Conservation (phyloP, 2,888 invertebrate genomes). For the Ceraclea dissimilis region DNA sequence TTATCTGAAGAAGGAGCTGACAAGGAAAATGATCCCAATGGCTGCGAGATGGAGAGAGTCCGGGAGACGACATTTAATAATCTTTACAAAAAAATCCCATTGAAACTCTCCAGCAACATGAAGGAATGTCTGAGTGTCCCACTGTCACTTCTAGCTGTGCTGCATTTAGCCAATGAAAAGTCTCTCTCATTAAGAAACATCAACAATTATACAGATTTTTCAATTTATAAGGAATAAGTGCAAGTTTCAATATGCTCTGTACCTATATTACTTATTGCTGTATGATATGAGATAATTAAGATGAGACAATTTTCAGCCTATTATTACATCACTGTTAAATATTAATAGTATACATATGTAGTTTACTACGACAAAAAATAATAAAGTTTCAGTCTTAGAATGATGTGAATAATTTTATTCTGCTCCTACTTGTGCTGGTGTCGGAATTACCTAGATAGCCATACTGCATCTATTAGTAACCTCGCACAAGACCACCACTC, state of each 20-base stretch:
- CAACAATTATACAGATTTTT: constrained; percentile 48
- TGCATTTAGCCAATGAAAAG: constrained; percentile 81
- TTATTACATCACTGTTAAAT: too few relatives aligned
- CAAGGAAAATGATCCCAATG: constrained; percentile 30
- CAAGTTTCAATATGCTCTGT: background rate
- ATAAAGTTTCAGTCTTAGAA: too few relatives aligned
- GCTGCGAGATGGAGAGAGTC: constrained; percentile 34
- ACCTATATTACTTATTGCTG: too few relatives aligned
- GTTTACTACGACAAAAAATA: too few relatives aligned
- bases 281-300: too few relatives aligned
- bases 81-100: constrained; percentile 52
- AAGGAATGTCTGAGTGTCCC: constrained; percentile 68
- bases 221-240: constrained; percentile 35
- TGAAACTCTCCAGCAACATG: constrained; percentile 52
- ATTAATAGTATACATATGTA: too few relatives aligned
- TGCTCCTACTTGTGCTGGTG: too few relatives aligned
- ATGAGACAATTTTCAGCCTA: too few relatives aligned
- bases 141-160: constrained; percentile 69
- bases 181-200: constrained; percentile 49
- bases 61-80: constrained; percentile 46
- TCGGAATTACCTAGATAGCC: too few relatives aligned
- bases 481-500: too few relatives aligned
- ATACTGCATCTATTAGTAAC: too few relatives aligned
- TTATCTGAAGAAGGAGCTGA: constrained; percentile 30
- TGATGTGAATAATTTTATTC: too few relatives aligned